phyloP scores from a whole-genome alignment of 2,888 invertebrate genomes.

The Halictus quadricinctus region DNA sequence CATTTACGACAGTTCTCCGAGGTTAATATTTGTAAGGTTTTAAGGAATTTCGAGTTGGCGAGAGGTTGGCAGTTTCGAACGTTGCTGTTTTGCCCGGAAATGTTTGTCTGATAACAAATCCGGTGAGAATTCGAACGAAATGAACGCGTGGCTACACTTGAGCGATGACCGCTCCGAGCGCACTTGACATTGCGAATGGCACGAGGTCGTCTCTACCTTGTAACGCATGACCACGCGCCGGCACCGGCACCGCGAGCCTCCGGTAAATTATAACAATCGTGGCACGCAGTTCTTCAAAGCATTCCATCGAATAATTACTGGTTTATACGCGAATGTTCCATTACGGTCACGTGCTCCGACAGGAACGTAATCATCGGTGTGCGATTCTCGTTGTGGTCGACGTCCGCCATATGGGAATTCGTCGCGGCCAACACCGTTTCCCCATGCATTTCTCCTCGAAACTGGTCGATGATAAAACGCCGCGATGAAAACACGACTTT shows the following conservation, averaged over 20 bases:
- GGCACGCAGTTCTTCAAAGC: not conserved
- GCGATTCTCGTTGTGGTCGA: constrained; percentile 38
- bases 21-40: not conserved
- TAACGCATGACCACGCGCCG: not conserved
- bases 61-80: not conserved
- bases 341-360: constrained; percentile 1
- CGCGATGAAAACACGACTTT: constrained; percentile 31
- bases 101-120: not conserved
- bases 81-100: not conserved
- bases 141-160: not conserved
- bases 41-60: not conserved
- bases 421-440: not conserved
- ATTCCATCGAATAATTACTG: constrained; percentile 9
- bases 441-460: not conserved
- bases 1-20: no score
- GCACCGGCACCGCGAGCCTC: not conserved
- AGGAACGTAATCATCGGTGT: constrained; percentile 15
- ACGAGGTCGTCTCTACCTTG: not conserved
- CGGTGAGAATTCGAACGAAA: not conserved
- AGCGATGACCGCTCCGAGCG: not conserved
- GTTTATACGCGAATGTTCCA: constrained; percentile 20
- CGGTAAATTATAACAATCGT: constrained; percentile 14
- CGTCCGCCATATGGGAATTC: constrained; percentile 27
- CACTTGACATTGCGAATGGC: constrained; percentile 1
- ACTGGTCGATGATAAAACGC: constrained; percentile 45